Percentiles rank a stretch among this genome's conserved stretches.
phyloP scores from a whole-genome alignment of 2,113 vertebrate species.

The Neotragus moschatus region DNA sequence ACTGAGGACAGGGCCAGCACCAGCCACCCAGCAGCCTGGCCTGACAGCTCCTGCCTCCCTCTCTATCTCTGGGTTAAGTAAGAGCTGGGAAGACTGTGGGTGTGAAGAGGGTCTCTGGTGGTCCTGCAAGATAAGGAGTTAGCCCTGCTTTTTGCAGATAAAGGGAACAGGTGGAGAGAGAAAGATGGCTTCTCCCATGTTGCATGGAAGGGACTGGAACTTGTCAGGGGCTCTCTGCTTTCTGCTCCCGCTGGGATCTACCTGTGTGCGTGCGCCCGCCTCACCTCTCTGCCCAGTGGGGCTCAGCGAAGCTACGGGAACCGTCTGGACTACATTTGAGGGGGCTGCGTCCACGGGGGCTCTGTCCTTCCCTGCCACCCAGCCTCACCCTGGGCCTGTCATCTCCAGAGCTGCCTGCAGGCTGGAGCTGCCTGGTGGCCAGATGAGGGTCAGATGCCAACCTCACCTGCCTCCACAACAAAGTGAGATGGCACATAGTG shows the following conservation, averaged over 20 bases:
- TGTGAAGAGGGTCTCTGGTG: neutral
- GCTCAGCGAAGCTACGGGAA: accelerated
- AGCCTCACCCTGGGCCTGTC: neutral
- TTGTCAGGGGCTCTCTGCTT: neutral
- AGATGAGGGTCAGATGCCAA: neutral
- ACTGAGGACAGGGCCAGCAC: neutral
- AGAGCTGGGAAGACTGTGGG: neutral
- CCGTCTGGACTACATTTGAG: neutral
- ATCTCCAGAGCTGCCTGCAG: neutral
- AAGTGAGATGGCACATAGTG: neutral
- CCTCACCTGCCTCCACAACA: neutral
- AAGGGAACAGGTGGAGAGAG: neutral
- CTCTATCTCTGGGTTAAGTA: neutral
- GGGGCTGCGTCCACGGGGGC: neutral
- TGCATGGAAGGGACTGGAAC: neutral
- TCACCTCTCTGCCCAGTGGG: neutral
- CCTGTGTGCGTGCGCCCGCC: accelerated
- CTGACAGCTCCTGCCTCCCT: neutral
- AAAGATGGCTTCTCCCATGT: neutral
- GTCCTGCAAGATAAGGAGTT: neutral
- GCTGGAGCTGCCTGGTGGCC: neutral
- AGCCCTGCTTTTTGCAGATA: neutral
- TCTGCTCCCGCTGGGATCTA: too few relatives aligned
- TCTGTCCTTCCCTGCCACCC: neutral
- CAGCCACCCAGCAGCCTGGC: neutral